Evolutionary conservation across 2,888 invertebrate genomes (phyloP), one percentile per base, ranked within the genome.

Genomic region (Euzophera pinguis): DNA sequence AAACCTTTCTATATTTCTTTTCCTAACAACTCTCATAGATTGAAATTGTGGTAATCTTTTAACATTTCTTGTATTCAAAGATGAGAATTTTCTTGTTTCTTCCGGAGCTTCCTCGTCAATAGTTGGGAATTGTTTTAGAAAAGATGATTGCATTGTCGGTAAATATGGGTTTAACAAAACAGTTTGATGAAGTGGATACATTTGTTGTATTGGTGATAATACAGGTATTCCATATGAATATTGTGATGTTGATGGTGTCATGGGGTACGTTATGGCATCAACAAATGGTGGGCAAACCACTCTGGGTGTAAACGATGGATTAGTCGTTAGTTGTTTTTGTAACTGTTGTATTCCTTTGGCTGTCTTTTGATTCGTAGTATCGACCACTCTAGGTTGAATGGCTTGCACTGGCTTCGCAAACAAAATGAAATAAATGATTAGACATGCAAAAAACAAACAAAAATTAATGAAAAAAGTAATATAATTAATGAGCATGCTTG

Each of bases 351-450:
- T 51, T 14, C 51, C 51, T 43, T 51, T 51, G 42, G 32, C 35
- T 12, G 51, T 51, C 35, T 43, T 90, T 56, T 70, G 69, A 60
- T 78, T 84, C 48, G 81, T 81, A n/a, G n/a, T n/a, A 52, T 87
- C 82, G 62, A 92, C 81, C 64, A 92, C 91, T 82, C 90, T 76
- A 50, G 90, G 91, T 61, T 90, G 90, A 59, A 91, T 91, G 39
- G 88, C 89, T 84, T 91, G 90, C 57, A 91, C 90, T 68, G 89
- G 93, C 93, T 92, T 91, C 67, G 74, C 49, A 50, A 50, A 50
- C 41, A 50, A 50, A 50, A 45, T 83, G 88, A 89, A 82, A 77
- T 68, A 32, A 45, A 45, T 34, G 32, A 70, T 66, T 64, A 73
- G 70, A 74, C 75, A 79, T 67, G 73, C 75, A 82, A 84, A n/a